These are phyloP conservation scores for Nymphalis urticae DNA, from an alignment of 2,888 invertebrate genomes.

Conservation along the genomic window DNA sequence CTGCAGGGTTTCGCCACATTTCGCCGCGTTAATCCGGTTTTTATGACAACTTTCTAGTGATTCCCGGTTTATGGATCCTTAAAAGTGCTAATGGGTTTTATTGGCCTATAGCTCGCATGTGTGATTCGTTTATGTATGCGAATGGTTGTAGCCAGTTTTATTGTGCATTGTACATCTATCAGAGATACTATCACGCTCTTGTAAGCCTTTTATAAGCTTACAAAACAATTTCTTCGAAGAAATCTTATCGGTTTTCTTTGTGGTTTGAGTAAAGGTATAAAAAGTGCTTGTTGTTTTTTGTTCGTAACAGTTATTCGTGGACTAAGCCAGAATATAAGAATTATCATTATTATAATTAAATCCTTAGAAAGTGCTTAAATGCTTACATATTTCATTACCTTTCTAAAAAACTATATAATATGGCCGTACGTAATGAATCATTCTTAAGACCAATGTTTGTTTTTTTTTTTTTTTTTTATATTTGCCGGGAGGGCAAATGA, in stretches of 20 bases:
- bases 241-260: slow-evolving; percentile 14
- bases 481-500: no score
- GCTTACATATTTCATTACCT: no score
- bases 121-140: slow-evolving; percentile 34
- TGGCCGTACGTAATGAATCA: no score
- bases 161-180: slow-evolving; percentile 17
- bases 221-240: slow-evolving; percentile 11
- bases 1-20: slow-evolving; percentile 53
- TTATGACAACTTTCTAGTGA: slow-evolving; percentile 74
- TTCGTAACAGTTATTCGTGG: background rate
- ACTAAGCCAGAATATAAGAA: background rate
- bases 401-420: no score
- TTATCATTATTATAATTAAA: no score
- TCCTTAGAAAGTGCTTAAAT: no score
- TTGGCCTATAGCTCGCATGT: slow-evolving; percentile 42
- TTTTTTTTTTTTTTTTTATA: no score
- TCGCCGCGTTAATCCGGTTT: slow-evolving; percentile 59
- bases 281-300: background rate
- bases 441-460: slow-evolving; percentile 10
- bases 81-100: slow-evolving; percentile 71
- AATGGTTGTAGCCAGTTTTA: slow-evolving; percentile 14
- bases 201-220: slow-evolving; percentile 12
- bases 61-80: slow-evolving; percentile 66
- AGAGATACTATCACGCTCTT: slow-evolving; percentile 12
- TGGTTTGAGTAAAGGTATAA: background rate